phyloP scores from a whole-genome alignment of 2,888 invertebrate species.

The Drymonia ruficornis region DNA sequence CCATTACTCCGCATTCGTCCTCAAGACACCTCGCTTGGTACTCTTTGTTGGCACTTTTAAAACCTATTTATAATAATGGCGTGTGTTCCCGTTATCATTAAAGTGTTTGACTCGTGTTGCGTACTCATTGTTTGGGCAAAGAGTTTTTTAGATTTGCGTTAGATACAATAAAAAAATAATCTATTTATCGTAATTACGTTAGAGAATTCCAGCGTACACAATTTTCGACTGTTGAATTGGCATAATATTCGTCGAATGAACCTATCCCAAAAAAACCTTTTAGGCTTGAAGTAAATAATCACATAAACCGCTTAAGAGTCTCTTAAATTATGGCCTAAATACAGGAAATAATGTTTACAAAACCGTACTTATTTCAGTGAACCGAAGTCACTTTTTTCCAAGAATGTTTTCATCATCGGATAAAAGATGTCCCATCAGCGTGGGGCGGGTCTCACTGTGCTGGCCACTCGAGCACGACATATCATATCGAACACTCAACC shows the following conservation, averaged over 20 bases:
- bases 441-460: too few relatives aligned
- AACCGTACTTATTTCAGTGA: neutral
- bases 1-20: neutral
- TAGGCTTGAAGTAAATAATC: too few relatives aligned
- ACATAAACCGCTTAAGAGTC: too few relatives aligned
- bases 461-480: slow-evolving; percentile 1
- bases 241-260: too few relatives aligned
- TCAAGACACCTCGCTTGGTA: neutral
- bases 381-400: neutral
- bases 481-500: neutral
- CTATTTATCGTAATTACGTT: too few relatives aligned
- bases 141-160: too few relatives aligned
- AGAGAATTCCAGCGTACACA: too few relatives aligned
- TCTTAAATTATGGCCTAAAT: neutral
- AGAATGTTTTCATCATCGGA: slow-evolving; percentile 6
- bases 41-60: slow-evolving; percentile 1
- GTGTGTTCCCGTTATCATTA: slow-evolving; percentile 2
- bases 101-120: neutral
- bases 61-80: neutral
- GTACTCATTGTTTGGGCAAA: neutral
- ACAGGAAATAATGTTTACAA: neutral
- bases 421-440: neutral
- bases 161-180: too few relatives aligned
- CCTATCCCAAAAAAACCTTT: too few relatives aligned
- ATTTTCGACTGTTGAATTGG: too few relatives aligned